Conservation (phyloP, 1,140 invertebrate genomes). For the Steinernema feltiae region DNA sequence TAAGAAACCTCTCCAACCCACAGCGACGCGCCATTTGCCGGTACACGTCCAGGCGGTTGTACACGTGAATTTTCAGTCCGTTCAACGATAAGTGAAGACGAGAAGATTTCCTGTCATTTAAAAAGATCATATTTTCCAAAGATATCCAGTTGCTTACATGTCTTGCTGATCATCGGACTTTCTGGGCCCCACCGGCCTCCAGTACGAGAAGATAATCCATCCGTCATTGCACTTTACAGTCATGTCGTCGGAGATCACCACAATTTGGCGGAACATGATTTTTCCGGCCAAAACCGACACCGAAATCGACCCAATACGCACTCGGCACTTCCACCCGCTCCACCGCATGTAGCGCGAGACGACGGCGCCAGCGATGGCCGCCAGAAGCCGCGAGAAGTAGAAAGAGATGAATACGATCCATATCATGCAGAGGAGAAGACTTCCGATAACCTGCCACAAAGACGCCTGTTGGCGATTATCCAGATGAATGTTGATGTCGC, state of each 20-base stretch:
- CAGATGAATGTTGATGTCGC: background rate
- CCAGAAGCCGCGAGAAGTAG: slow-evolving; percentile 46
- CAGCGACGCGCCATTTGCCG: slow-evolving; percentile 79
- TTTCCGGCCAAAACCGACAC: slow-evolving; percentile 89
- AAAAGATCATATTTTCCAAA: background rate
- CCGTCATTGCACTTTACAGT: slow-evolving; percentile 88
- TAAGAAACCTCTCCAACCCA: slow-evolving; percentile 73
- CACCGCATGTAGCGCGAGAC: slow-evolving; percentile 25
- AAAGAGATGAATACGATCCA: slow-evolving; percentile 47
- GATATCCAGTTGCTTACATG: slow-evolving; percentile 21
- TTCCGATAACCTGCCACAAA: slow-evolving; percentile 18
- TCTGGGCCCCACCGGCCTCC: slow-evolving; percentile 42
- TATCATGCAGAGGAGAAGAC: slow-evolving; percentile 39
- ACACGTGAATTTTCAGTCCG: slow-evolving; percentile 89
- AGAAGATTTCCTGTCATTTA: slow-evolving; percentile 67
- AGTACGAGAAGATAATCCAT: slow-evolving; percentile 63
- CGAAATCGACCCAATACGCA: slow-evolving; percentile 73
- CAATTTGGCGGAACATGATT: slow-evolving; percentile 94
- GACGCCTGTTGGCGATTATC: background rate
- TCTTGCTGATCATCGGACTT: slow-evolving; percentile 13
- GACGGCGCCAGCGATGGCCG: slow-evolving; percentile 27
- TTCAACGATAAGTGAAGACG: slow-evolving; percentile 85
- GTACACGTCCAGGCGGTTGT: slow-evolving; percentile 85
- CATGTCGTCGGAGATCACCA: slow-evolving; percentile 88
- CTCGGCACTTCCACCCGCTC: slow-evolving; percentile 29